These are phyloP conservation scores for Melanostigma gelatinosum DNA, from an alignment of 2,113 vertebrate genomes.

Conservation along the genomic window DNA sequence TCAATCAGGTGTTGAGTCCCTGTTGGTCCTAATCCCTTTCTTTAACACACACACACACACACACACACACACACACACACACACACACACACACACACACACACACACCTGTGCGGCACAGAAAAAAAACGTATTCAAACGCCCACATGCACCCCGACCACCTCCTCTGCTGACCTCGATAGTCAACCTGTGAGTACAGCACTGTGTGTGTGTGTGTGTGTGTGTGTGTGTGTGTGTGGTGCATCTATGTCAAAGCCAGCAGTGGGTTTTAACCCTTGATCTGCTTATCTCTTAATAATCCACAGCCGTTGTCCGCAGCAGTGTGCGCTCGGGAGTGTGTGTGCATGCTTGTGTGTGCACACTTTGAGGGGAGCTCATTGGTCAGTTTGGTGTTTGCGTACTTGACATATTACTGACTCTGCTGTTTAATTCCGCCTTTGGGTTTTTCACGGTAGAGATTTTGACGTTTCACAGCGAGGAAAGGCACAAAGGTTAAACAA, in stretches of 20 bases:
- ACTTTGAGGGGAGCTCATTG: not conserved
- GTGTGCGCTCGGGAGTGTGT: not conserved
- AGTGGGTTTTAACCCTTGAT: constrained; percentile 11
- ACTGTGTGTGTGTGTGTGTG: not conserved
- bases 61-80: not conserved
- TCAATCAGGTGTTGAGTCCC: constrained; percentile 54
- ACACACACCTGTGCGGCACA: constrained; percentile 1
- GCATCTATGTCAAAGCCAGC: constrained; percentile 7
- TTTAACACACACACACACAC: constrained; percentile 17
- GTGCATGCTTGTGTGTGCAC: too few species aligned
- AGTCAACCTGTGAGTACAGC: not conserved
- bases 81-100: not conserved
- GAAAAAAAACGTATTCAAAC: not conserved
- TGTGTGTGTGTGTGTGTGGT: not conserved
- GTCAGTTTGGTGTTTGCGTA: not conserved
- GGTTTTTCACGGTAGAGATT: not conserved
- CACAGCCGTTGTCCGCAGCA: not conserved
- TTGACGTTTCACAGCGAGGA: not conserved
- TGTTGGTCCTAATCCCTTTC: constrained; percentile 39
- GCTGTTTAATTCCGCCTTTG: not conserved
- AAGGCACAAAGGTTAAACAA: too few species aligned
- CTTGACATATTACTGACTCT: not conserved
- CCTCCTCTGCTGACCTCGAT: not conserved
- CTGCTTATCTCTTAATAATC: constrained; percentile 35
- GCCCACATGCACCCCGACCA: not conserved